Base-by-base conservation (phyloP, 2,888 invertebrate species). In the Helicoverpa assulta region DNA sequence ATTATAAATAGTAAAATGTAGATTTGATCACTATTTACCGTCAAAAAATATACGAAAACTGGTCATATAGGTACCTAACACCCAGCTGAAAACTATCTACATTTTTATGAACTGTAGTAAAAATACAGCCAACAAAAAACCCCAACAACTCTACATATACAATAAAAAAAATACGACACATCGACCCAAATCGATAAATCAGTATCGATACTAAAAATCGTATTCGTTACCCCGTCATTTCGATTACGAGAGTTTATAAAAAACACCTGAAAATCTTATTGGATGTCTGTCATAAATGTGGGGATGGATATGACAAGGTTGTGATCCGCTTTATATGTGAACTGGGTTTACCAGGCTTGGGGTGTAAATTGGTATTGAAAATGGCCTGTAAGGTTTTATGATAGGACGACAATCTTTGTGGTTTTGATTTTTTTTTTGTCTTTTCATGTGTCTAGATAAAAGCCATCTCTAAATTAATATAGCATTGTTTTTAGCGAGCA, bases 331-430 rank as follows among this genome's bases (percentile, higher is more conserved):
- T 62, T 66, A 62, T 55, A 52, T 19, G 50, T 26, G 29, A 57
- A 5, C 1, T 60, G 52, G 18, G 52, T 65, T 66, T 21, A 59
- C 40, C 18, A 19, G 21, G 54, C 21, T 66, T 70, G 8, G 52
- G 76, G 65, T 56, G 70, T 62, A 76, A 61, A 76, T 75, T 70
- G 70, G 59, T 59, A 75, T 74, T 64, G 40, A 70, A 75, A 7
- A 52, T 37, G 5, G 62, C 54, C 29, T 62, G 57, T 26, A 40
- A 37, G 52, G 16, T 50, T 53, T 43, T 19, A 47, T 61, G 58
- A 40, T 21, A 29, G 47, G 2, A 2, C 33, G 26, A 10, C 12
- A 50, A 21, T 29, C 14, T 18, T 53, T 66, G 16, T 40, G 37
- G 33, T 18, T 47, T 58, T 53, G 16, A 55, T 52, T 18, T 26